A percentile compares a stretch with the other conserved stretches of the same genome.
phyloP scores from a whole-genome alignment of 2,888 invertebrate species.

The Drosophila longiperda region DNA sequence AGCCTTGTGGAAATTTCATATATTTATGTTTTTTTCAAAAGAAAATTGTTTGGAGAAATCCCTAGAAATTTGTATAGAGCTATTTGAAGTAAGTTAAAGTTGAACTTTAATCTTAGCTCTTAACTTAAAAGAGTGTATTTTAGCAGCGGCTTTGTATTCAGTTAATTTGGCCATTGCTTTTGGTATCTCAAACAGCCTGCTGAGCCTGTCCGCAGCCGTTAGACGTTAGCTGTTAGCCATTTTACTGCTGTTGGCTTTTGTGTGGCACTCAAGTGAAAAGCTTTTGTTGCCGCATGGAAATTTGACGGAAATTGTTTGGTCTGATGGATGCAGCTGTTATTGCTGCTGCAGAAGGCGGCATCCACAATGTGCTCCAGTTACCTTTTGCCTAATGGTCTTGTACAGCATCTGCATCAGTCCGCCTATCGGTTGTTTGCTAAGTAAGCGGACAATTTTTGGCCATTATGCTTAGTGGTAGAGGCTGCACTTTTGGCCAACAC shows the following conservation, averaged over 20 bases:
- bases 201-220: conserved; percentile 31
- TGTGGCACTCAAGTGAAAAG: conserved; percentile 80
- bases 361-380: conserved; percentile 22
- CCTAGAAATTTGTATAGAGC: not conserved
- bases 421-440: conserved; percentile 48
- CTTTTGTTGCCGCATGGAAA: conserved; percentile 80
- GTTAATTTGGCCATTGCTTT: conserved; percentile 4
- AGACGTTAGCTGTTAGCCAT: conserved; percentile 29
- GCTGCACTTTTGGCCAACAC: conserved; percentile 48
- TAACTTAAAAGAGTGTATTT: conserved; percentile 21
- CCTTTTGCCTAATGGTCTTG: conserved; percentile 62
- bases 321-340: conserved; percentile 75
- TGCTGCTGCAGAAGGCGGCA: conserved; percentile 9
- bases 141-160: not conserved
- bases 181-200: conserved; percentile 25
- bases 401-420: conserved; percentile 15
- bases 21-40: not conserved
- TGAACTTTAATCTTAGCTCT: not conserved
- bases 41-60: not conserved
- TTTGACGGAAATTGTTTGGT: conserved; percentile 80
- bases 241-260: conserved; percentile 62
- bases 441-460: conserved; percentile 68
- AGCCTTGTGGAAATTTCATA: not conserved
- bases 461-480: conserved; percentile 53
- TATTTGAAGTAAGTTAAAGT: not conserved